Evolutionary conservation across 2,888 invertebrate species (phyloP).

Genomic region (Stratiomys singularior): DNA sequence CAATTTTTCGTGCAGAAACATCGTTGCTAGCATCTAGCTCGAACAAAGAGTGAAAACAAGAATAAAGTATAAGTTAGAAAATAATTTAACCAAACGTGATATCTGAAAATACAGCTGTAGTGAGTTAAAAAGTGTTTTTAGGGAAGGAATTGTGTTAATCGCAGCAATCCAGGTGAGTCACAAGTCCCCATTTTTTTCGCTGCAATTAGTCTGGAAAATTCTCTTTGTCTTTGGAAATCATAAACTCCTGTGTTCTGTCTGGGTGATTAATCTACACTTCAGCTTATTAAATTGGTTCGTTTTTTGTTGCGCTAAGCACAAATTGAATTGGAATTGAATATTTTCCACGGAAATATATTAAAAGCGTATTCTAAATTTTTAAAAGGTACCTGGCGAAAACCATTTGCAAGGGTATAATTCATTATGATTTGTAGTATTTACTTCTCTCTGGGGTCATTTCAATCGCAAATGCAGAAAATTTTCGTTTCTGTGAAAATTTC

Average conservation of each 20-base stretch:
- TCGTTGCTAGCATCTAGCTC: background rate
- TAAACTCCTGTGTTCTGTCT: background rate
- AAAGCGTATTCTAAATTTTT: too few relatives aligned
- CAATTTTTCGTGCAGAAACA: constrained; percentile 15
- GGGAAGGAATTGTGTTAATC: background rate
- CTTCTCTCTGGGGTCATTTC: background rate
- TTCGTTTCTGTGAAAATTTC: background rate
- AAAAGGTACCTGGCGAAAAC: too few relatives aligned
- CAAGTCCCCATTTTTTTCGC: background rate
- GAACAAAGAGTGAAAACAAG: background rate
- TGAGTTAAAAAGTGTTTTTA: background rate
- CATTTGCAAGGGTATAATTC: too few relatives aligned
- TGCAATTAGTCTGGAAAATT: background rate
- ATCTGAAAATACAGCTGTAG: background rate
- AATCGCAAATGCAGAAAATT: background rate
- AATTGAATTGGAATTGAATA: background rate
- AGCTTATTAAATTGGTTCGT: background rate
- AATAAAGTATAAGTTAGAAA: background rate
- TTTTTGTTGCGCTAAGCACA: background rate
- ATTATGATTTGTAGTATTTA: background rate
- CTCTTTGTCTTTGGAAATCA: background rate
- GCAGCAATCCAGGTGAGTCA: constrained; percentile 7
- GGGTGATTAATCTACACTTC: background rate
- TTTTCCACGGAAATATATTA: background rate
- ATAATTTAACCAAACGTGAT: too few relatives aligned